Evolutionary conservation across 2,888 invertebrate genomes (phyloP), one percentile per base, ranked within the genome.

Genomic region (Druceiella hillmani): DNA sequence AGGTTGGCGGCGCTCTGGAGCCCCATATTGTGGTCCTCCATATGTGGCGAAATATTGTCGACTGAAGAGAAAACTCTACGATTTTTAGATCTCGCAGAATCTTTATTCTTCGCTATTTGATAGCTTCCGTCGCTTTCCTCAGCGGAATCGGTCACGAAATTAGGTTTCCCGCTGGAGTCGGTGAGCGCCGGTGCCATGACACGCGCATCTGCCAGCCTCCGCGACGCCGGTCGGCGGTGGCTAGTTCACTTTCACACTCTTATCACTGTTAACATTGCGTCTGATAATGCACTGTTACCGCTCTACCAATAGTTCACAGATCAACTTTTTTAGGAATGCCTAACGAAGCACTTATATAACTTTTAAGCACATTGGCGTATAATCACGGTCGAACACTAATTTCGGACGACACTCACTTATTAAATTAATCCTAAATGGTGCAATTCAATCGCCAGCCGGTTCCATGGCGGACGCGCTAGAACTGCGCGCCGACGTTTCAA

Each of bases 141-240:
- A 57, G 60, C 67, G 51, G 64, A 68, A 57, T 73, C 65, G 46
- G 55, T 50, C 43, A 51, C 54, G 50, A 53, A 66, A 38, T n/a
- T n/a, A n/a, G n/a, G n/a, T n/a, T n/a, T n/a, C n/a, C 60, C 70
- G 72, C 52, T 64, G 59, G 53, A 76, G 78, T 88, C 87, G 62
- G 89, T 86, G 70, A 90, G 81, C 76, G 91, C 91, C 75, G 91
- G 91, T 79, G 91, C 91, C 91, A 92, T 91, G 79, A 85, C 77
- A 84, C 81, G 74, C 75, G 75, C 76, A 68, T 68, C 60, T 63
- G 72, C 66, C 66, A 66, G 72, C 74, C 72, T 56, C 57, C 59
- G 60, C 64, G 61, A 64, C 56, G 58, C 59, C 62, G 57, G 61
- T 55, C 56, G 56, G 52, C 58, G 61, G 59, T n/a, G n/a, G n/a